These are phyloP conservation scores for Ascaphus truei DNA, from an alignment of 2,113 vertebrate genomes.

Conservation along the genomic window DNA sequence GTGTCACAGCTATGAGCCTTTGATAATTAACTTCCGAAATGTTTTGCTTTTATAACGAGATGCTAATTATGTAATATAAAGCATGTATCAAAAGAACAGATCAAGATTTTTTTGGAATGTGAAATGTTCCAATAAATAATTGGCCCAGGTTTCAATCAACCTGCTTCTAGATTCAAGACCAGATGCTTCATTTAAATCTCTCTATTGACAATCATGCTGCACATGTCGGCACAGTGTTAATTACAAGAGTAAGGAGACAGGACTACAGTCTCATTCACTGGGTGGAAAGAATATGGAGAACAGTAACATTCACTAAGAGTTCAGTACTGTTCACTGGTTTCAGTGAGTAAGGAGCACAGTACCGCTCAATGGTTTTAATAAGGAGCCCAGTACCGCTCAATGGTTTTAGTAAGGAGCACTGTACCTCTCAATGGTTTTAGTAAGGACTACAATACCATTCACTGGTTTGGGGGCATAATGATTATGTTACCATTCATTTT, in stretches of 20 bases:
- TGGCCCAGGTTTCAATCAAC: not conserved
- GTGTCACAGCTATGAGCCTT: conserved; percentile 4
- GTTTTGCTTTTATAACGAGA: conserved; percentile 32
- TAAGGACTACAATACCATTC: too few species aligned
- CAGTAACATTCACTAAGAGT: too few species aligned
- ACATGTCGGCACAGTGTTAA: conserved; percentile 1
- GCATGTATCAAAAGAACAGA: conserved; percentile 10
- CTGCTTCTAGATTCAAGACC: conserved; percentile 4
- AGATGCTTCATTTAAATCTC: conserved; percentile 24
- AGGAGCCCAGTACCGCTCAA: not conserved
- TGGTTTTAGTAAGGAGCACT: not conserved
- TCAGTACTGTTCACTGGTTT: too few species aligned
- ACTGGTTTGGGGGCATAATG: too few species aligned
- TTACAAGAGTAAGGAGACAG: not conserved
- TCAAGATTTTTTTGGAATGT: conserved; percentile 15
- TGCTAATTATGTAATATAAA: conserved; percentile 29
- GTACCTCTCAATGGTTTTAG: not conserved
- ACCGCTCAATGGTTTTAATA: too few species aligned
- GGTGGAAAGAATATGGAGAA: too few species aligned
- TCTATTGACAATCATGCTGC: not conserved
- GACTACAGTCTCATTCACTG: not conserved
- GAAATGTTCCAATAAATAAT: conserved; percentile 26
- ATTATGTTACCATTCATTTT: too few species aligned
- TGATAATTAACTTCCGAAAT: conserved; percentile 28
- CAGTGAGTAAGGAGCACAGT: too few species aligned